Evolutionary conservation across 2,888 invertebrate species (phyloP).

Genomic region (Aspidapion aeneum): DNA sequence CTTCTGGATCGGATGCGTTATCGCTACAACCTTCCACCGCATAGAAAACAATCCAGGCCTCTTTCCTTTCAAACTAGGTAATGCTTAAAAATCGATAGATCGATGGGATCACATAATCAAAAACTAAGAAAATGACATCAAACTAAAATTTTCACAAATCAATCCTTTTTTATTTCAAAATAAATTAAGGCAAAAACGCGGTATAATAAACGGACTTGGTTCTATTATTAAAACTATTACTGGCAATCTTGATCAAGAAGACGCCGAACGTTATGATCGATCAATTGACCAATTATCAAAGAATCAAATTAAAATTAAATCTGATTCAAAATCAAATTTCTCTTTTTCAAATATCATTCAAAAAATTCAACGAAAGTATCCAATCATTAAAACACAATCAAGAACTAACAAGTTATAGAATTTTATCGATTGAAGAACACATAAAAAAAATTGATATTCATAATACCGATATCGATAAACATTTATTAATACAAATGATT

Average conservation of each 20-base stretch:
- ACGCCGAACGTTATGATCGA: background rate
- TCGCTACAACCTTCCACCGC: background rate
- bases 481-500: no score
- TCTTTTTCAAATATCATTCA: background rate
- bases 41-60: no score
- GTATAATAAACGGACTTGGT: background rate
- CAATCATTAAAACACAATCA: background rate
- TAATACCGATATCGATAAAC: background rate
- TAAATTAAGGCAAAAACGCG: background rate
- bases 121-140: background rate
- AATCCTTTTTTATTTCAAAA: background rate
- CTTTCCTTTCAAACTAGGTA: no score
- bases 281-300: background rate
- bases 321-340: background rate
- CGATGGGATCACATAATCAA: background rate
- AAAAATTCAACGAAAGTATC: background rate
- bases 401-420: no score
- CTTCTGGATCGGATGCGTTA: background rate
- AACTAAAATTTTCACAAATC: slow-evolving; percentile 2
- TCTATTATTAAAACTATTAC: background rate
- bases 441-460: background rate
- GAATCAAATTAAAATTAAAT: background rate
- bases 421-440: background rate
- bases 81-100: background rate
- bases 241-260: background rate